These are phyloP conservation scores for Tinea trinotella DNA, from an alignment of 2,888 invertebrate species.

Conservation along the genomic window DNA sequence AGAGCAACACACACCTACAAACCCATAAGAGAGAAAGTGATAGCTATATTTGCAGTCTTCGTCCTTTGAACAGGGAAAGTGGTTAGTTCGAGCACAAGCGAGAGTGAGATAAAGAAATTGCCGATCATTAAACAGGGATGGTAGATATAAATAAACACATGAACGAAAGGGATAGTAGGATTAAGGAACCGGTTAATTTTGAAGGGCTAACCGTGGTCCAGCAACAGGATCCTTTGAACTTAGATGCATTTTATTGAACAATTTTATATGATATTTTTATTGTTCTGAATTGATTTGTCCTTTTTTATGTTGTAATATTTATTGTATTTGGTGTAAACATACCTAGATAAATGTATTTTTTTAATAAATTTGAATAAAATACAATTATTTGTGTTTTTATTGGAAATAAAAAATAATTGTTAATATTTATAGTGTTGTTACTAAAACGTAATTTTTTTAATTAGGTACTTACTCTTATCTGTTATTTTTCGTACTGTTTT, in stretches of 20 bases:
- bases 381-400: no score
- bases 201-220: conserved; percentile 62
- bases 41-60: conserved; percentile 45
- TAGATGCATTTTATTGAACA: conserved; percentile 14
- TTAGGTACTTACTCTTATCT: no score
- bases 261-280: conserved; percentile 30
- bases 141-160: conserved; percentile 24
- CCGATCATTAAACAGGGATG: conserved; percentile 51
- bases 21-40: conserved; percentile 30
- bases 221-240: conserved; percentile 19
- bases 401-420: no score
- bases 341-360: no score
- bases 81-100: conserved; percentile 53
- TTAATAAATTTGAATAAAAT: no score
- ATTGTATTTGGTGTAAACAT: no score
- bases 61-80: conserved; percentile 73
- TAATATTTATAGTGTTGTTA: no score
- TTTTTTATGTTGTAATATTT: neutral
- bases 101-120: conserved; percentile 69
- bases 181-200: conserved; percentile 65
- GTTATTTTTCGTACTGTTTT: no score
- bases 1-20: conserved; percentile 35
- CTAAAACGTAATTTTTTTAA: no score
- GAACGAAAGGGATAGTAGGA: conserved; percentile 32
- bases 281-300: neutral